A percentile compares a stretch with the other conserved stretches of the same genome.
Evolutionary conservation across 35 echinoderm and acorn worm species (phyloP).

Genomic region (Amphiura filiformis): DNA sequence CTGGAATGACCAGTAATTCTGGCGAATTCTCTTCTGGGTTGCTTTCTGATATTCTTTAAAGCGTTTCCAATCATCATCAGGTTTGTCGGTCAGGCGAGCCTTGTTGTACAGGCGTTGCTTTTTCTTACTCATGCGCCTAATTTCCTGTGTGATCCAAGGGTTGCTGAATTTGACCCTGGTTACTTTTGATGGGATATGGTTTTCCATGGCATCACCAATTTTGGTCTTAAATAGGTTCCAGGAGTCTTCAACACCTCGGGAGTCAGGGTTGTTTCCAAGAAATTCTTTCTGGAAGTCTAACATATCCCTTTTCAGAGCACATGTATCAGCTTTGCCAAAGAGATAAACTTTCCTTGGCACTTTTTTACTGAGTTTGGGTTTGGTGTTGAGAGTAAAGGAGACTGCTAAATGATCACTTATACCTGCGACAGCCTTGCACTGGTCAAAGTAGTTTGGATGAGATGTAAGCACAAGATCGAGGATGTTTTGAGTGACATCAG

Average conservation of each 20-base stretch:
- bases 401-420: conserved; percentile 36
- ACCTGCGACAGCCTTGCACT: conserved; percentile 32
- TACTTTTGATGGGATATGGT: too few relatives aligned
- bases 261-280: conserved; percentile 16
- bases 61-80: neutral
- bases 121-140: conserved; percentile 9
- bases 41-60: conserved; percentile 25
- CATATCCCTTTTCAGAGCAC: neutral
- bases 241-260: neutral
- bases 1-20: conserved; percentile 39
- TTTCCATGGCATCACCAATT: too few relatives aligned
- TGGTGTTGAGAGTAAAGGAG: conserved; percentile 11
- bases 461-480: conserved; percentile 40
- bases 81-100: neutral
- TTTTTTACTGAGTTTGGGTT: conserved; percentile 19
- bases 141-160: conserved; percentile 17
- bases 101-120: conserved; percentile 25
- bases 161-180: neutral
- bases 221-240: too few relatives aligned
- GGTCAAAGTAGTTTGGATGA: conserved; percentile 28
- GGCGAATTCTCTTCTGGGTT: neutral
- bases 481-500: conserved; percentile 30
- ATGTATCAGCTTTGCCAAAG: conserved; percentile 2
- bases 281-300: conserved; percentile 14
- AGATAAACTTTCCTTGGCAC: conserved; percentile 17